Evolutionary conservation across 2,888 invertebrate species (phyloP), one percentile per base, ranked within the genome.

Genomic region (Lepidocyrtinus sp.): DNA sequence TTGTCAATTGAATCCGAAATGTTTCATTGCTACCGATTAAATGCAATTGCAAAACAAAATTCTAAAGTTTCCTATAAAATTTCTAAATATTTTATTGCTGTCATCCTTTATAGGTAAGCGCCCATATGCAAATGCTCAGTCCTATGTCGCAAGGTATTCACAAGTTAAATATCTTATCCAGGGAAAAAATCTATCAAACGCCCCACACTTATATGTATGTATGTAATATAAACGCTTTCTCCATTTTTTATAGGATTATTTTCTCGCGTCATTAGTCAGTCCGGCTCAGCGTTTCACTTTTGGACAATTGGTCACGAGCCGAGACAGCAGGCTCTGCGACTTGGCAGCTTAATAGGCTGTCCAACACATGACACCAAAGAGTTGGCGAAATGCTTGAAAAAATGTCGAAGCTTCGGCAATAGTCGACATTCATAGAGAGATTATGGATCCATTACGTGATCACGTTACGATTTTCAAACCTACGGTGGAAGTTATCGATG

Each of bases 401-500:
- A 75, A 63, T 45, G 46, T 83, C 46, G 83, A 83, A 25, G 83
- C 82, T 1, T 80, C 79, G 0, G 75, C 82, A 3, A 82, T 83
- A 21, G 83, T 83, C 2, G 83, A 80, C 26, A 70, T 82, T 50
- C 83, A 83, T 72, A 27, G 79, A 9, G 83, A 83, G 75, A 80
- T 82, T 25, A 70, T 83, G 79, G 82, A 83, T 61, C 82, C 80
- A 9, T 46, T 83, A 1, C 15, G 83, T 19, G 80, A 83, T 22
- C 83, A 83, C 27, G 77, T 82, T 2, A 89, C 89, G 0, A 88
- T 89, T 64, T 91, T 89, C 85, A 88, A 89, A 0, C 89, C 90
- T 0, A 90, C 90, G 0, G 87, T 90, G 7, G 91, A 91, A 86
- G 64, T 15, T 1, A 82, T 82, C 1, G 79, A 83, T 26, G 89